A percentile compares a stretch with the other conserved stretches of the same genome.
These are phyloP conservation scores for Amphiprion ocellaris DNA, from an alignment of 2,113 vertebrate species.

Conservation along the genomic window DNA sequence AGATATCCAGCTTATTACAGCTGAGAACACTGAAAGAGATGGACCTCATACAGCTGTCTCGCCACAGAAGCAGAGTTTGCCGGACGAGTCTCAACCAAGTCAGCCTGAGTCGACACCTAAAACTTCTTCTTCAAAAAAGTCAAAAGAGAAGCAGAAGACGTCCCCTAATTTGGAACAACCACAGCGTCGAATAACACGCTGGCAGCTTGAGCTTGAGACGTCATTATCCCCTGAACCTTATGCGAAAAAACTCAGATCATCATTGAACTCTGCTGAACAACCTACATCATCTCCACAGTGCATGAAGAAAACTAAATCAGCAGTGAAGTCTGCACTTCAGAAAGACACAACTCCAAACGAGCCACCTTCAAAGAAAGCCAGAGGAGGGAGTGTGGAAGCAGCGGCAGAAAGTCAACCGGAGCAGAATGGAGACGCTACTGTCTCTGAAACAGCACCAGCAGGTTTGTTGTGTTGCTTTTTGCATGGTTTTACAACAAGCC, in stretches of 20 bases:
- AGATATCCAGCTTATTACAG: neutral
- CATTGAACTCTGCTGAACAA: neutral
- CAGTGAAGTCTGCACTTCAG: neutral
- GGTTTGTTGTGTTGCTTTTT: conserved; percentile 24
- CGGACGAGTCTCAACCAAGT: conserved; percentile 15
- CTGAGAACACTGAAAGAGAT: conserved; percentile 22
- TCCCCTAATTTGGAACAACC: neutral
- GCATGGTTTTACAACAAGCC: neutral
- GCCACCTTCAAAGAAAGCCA: conserved; percentile 60
- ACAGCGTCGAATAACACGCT: neutral
- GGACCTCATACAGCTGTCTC: conserved; percentile 3
- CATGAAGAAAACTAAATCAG: conserved; percentile 15
- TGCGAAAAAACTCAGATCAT: conserved; percentile 49
- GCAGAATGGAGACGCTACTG: neutral
- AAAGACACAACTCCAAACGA: conserved; percentile 7
- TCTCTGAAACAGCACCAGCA: conserved; percentile 21
- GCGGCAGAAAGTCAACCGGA: conserved; percentile 5
- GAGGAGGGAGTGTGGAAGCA: neutral
- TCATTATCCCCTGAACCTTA: neutral
- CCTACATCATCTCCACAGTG: neutral
- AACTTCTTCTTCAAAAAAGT: neutral
- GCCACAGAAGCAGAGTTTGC: conserved; percentile 16
- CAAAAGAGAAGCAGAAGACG: conserved; percentile 1
- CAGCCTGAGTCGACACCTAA: neutral
- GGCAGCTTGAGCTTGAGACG: conserved; percentile 32